These are phyloP conservation scores for Yponomeuta malinellus DNA, from an alignment of 2,888 invertebrate species.

Conservation along the genomic window DNA sequence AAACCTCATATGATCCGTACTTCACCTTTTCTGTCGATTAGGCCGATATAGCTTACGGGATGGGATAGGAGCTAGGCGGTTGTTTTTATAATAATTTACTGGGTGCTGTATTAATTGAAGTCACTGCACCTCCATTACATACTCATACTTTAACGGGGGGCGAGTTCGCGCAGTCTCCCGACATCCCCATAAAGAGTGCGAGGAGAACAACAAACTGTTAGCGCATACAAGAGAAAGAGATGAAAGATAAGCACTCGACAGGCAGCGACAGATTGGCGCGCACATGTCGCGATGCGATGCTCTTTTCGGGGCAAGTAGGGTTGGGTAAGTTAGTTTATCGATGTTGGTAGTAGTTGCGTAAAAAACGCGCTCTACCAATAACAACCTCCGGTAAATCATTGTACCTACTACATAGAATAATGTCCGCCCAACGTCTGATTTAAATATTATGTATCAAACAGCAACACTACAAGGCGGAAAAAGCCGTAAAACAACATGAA, in stretches of 20 bases:
- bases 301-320: conserved; percentile 56
- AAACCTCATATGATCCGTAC: no score
- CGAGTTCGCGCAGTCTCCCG: background rate
- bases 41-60: no score
- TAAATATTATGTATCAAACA: no score
- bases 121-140: conserved; percentile 19
- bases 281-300: conserved; percentile 72
- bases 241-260: conserved; percentile 49
- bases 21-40: no score
- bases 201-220: background rate
- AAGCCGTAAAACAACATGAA: no score
- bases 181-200: background rate
- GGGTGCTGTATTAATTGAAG: conserved; percentile 20
- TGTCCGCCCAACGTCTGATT: no score
- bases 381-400: no score
- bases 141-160: background rate
- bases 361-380: background rate
- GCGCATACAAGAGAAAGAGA: conserved; percentile 8
- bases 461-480: no score
- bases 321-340: conserved; percentile 20
- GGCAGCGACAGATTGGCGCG: conserved; percentile 72
- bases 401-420: no score
- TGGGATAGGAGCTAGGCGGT: no score
- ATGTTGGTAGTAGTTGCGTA: background rate
- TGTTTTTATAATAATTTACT: background rate